A percentile compares a stretch with the other conserved stretches of the same genome.
Evolutionary conservation across 1,140 invertebrate species (phyloP).

Genomic region (Ceratoteleas bidentatus): DNA sequence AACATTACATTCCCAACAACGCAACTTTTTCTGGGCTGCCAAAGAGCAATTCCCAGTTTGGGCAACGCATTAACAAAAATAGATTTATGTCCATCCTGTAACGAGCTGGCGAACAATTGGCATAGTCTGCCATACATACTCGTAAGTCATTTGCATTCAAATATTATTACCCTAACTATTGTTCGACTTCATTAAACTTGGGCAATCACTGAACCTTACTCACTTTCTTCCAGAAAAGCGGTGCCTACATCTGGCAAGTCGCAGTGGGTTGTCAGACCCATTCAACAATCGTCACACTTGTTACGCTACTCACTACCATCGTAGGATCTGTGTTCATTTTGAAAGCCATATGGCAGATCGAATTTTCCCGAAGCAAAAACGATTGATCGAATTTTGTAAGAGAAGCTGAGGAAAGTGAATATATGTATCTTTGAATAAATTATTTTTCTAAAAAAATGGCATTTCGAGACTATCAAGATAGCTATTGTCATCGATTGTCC

Average conservation of each 20-base stretch:
- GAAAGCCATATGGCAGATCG: slow-evolving; percentile 28
- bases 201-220: too few species aligned
- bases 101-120: slow-evolving; percentile 70
- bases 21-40: slow-evolving; percentile 74
- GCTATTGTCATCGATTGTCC: slow-evolving; percentile 27
- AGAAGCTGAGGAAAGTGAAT: too few species aligned
- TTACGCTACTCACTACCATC: slow-evolving; percentile 48
- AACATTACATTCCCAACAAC: slow-evolving; percentile 68
- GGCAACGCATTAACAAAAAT: slow-evolving; percentile 66
- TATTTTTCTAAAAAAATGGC: too few species aligned
- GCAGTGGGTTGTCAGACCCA: slow-evolving; percentile 69
- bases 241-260: slow-evolving; percentile 70
- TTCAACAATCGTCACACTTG: slow-evolving; percentile 21
- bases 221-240: slow-evolving; percentile 64
- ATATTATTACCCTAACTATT: neutral
- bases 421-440: too few species aligned
- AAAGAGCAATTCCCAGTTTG: slow-evolving; percentile 69
- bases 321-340: slow-evolving; percentile 43
- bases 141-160: slow-evolving; percentile 56
- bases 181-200: too few species aligned
- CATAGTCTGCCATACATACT: slow-evolving; percentile 70
- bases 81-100: slow-evolving; percentile 72
- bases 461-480: too few species aligned
- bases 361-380: slow-evolving; percentile 29
- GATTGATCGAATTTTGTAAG: slow-evolving; percentile 15